Evolutionary conservation across 2,797 vertebrate species (phyloP).

Genomic region (Micropoecilia bifurca): DNA sequence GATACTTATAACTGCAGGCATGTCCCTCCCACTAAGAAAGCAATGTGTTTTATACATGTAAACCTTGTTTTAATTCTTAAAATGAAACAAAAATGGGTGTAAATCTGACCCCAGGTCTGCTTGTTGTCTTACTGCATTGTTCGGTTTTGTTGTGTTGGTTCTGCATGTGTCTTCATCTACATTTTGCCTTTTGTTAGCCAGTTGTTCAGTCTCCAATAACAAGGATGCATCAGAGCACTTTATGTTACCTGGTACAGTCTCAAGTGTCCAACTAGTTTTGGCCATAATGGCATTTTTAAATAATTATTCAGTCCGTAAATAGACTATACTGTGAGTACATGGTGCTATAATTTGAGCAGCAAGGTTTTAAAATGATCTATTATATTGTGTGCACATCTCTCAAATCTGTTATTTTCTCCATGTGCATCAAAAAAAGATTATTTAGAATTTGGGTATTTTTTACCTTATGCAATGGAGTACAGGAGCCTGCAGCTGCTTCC

Average conservation of each 20-base stretch:
- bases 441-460: background rate
- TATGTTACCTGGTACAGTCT: background rate
- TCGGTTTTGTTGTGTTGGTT: constrained; percentile 68
- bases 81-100: background rate
- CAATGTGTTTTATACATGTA: constrained; percentile 4
- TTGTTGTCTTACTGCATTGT: constrained; percentile 59
- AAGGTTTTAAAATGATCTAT: background rate
- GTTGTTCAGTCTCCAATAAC: background rate
- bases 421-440: background rate
- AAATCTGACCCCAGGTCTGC: constrained; percentile 78
- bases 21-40: background rate
- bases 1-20: background rate
- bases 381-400: background rate
- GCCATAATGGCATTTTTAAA: background rate
- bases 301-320: background rate
- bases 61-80: background rate
- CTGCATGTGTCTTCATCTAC: constrained; percentile 60
- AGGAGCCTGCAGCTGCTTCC: background rate
- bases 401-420: background rate
- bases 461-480: background rate
- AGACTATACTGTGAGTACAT: too few relatives aligned
- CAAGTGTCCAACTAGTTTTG: background rate
- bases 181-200: background rate
- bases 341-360: background rate
- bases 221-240: background rate